These are phyloP conservation scores for Trissolcus japonicus DNA, from an alignment of 2,888 invertebrate genomes.

Conservation along the genomic window DNA sequence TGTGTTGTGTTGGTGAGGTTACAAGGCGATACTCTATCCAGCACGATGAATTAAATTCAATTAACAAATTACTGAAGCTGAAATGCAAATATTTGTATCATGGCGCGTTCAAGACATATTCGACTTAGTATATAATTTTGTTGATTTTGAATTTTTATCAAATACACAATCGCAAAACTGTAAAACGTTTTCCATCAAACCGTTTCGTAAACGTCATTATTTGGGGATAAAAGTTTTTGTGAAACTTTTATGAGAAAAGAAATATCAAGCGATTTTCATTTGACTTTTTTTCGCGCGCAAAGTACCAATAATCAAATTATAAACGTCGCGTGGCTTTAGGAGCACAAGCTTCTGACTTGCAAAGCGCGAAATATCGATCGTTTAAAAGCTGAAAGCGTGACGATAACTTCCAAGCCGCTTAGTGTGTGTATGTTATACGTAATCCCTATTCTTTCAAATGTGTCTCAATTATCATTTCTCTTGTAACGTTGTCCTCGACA, in stretches of 20 bases:
- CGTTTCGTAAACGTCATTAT: constrained; percentile 32
- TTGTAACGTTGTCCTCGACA: constrained; percentile 28
- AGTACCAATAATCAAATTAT: constrained; percentile 58
- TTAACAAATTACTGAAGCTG: too few species aligned
- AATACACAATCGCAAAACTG: too few species aligned
- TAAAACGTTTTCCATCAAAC: constrained; percentile 17
- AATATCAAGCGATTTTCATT: constrained; percentile 50
- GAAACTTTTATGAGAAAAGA: constrained; percentile 47
- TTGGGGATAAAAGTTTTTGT: constrained; percentile 26
- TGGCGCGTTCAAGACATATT: too few species aligned
- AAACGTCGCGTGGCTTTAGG: constrained; percentile 57
- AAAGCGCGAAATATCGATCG: constrained; percentile 58
- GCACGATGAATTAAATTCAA: too few species aligned
- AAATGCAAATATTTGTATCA: too few species aligned
- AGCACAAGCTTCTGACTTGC: constrained; percentile 52
- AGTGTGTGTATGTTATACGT: constrained; percentile 47
- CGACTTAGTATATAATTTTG: too few species aligned
- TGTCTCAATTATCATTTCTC: constrained; percentile 45
- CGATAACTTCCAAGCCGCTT: constrained; percentile 54
- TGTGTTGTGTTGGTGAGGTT: too few species aligned
- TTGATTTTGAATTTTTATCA: too few species aligned
- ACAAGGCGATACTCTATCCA: too few species aligned
- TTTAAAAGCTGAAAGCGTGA: constrained; percentile 56
- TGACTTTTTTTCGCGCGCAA: constrained; percentile 47
- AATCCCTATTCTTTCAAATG: constrained; percentile 45